phyloP scores from a whole-genome alignment of 2,888 invertebrate genomes.

The Pegoplata infirma region DNA sequence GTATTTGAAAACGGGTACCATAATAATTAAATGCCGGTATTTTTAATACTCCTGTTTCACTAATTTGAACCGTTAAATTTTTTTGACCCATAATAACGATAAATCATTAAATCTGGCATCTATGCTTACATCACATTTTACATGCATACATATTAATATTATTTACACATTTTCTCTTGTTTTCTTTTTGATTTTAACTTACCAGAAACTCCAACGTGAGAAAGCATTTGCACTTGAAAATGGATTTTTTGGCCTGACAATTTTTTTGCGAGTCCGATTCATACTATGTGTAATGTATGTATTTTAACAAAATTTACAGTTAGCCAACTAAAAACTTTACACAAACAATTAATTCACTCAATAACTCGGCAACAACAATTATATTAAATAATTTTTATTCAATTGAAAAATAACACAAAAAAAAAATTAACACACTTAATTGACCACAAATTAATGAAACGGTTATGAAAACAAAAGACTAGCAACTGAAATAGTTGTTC shows the following conservation, averaged over 20 bases:
- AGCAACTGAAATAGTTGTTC: neutral
- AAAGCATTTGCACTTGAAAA: slow-evolving; percentile 82
- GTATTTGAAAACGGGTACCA: too few relatives aligned
- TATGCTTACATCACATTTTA: too few relatives aligned
- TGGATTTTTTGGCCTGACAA: slow-evolving; percentile 81
- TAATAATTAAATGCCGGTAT: too few relatives aligned
- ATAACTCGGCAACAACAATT: too few relatives aligned
- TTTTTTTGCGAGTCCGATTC: slow-evolving; percentile 78
- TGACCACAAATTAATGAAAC: neutral
- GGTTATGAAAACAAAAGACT: neutral
- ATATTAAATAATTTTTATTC: neutral
- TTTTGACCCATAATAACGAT: too few relatives aligned
- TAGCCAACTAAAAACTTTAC: slow-evolving; percentile 13
- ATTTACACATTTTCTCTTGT: neutral
- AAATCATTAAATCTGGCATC: too few relatives aligned
- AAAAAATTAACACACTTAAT: neutral
- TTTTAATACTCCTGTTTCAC: too few relatives aligned
- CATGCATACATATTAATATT: too few relatives aligned
- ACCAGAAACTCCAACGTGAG: slow-evolving; percentile 84
- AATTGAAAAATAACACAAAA: neutral
- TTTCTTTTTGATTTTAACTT: slow-evolving; percentile 69
- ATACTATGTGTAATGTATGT: slow-evolving; percentile 63
- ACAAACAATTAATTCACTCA: slow-evolving; percentile 8
- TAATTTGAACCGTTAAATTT: too few relatives aligned
- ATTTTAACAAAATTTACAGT: slow-evolving; percentile 53